Evolutionary conservation across 92 coral and sea anemone genomes (phyloP), one percentile per base, ranked within the genome.

Genomic region (Porites evermanni): DNA sequence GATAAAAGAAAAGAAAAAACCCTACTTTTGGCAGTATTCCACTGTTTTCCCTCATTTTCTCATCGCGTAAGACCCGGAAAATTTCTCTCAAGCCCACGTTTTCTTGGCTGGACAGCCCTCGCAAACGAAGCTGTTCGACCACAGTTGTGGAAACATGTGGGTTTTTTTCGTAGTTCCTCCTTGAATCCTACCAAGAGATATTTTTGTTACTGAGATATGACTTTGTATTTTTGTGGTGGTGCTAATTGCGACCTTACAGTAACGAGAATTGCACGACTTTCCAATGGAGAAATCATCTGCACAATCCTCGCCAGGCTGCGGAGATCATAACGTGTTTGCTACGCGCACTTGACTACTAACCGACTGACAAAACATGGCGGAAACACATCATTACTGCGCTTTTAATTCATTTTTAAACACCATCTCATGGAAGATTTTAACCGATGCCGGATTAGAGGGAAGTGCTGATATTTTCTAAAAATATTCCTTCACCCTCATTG

Each of bases 231-330:
- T 58, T 26, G 21, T 18, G 70, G 64, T 64, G 72, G 87, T 83
- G 87, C 87, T 83, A 83, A 83, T 83, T 73, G 87, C 21, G 87
- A 83, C 87, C 87, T 26, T 56, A 64, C 17, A 29, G 74, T 64
- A 83, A 73, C 80, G 80, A 83, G 87, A 32, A 6, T 14, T 32
- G 54, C 74, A 73, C 50, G 70, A 61, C 53, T 61, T 72, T 50
- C 1, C 72, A 64, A 81, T 81, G 87, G 64, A 50, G 26, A 83
- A 72, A 61, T 73, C 80, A 83, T 67, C 21, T 64, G 87, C 61
- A 68, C 13, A n/a, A 3, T 3, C 60, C 7, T 10, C 20, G 13
- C n/a, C 10, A 61, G 53, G 13, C 21, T 16, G 64, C 16, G 74
- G 47, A 38, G 47, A 38, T 38, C 47, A 69, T 32, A 13, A 8